These are phyloP conservation scores for Aelia acuminata DNA, from an alignment of 2,888 invertebrate genomes.

Conservation along the genomic window DNA sequence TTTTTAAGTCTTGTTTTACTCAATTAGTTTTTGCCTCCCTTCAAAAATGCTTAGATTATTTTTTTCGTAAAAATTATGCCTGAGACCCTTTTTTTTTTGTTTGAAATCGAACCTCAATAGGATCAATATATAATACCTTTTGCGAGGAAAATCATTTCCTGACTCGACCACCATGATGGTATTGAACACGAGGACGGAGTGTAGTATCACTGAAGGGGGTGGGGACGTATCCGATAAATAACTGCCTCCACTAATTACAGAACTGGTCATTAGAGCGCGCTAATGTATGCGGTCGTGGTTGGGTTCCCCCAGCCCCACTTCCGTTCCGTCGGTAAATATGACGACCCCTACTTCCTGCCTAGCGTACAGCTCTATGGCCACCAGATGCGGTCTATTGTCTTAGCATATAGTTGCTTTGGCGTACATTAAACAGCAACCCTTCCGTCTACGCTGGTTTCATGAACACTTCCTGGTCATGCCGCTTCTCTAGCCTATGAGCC, in stretches of 20 bases:
- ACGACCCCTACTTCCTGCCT: conserved; percentile 29
- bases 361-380: conserved; percentile 35
- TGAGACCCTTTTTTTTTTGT: no score
- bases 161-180: not conserved
- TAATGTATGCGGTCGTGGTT: conserved; percentile 42
- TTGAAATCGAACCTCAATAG: no score
- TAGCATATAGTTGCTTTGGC: conserved; percentile 18
- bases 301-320: conserved; percentile 30
- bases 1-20: no score
- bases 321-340: conserved; percentile 46
- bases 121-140: not conserved
- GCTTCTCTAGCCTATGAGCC: conserved; percentile 1
- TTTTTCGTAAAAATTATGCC: no score
- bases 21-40: no score
- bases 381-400: conserved; percentile 50
- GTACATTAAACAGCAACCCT: conserved; percentile 33
- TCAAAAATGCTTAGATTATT: no score
- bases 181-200: not conserved
- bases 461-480: not conserved
- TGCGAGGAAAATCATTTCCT: not conserved
- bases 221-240: conserved; percentile 24
- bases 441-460: not conserved
- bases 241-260: conserved; percentile 45
- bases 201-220: not conserved
- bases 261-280: conserved; percentile 32